These are phyloP conservation scores for Aelia acuminata DNA, from an alignment of 2,888 invertebrate species.

Conservation along the genomic window DNA sequence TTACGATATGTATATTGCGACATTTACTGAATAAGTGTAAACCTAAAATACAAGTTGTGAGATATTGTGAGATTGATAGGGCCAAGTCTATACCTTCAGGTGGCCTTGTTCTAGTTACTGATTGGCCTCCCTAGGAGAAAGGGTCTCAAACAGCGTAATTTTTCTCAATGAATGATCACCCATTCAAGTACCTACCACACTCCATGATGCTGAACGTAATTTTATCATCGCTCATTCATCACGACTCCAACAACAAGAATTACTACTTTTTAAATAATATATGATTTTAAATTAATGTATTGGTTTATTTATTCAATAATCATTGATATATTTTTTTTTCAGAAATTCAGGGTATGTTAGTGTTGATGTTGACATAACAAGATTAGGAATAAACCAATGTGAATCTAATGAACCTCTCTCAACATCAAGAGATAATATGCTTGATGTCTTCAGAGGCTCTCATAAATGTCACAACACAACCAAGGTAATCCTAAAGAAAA, in stretches of 20 bases:
- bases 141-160: too few relatives aligned
- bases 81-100: too few relatives aligned
- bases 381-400: slow-evolving; percentile 89
- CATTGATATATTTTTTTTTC: slow-evolving; percentile 32
- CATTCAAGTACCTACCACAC: too few relatives aligned
- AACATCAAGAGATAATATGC: slow-evolving; percentile 72
- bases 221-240: too few relatives aligned
- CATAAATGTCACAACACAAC: slow-evolving; percentile 92
- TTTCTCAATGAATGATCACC: too few relatives aligned
- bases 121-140: too few relatives aligned
- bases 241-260: slow-evolving; percentile 1
- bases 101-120: too few relatives aligned
- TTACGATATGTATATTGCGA: too few relatives aligned
- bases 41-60: too few relatives aligned
- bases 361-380: slow-evolving; percentile 85
- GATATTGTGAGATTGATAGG: too few relatives aligned
- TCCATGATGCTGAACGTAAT: too few relatives aligned
- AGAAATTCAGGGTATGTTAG: slow-evolving; percentile 75
- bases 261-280: neutral
- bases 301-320: neutral
- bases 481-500: slow-evolving; percentile 72
- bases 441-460: slow-evolving; percentile 87
- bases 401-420: slow-evolving; percentile 75
- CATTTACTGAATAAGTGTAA: too few relatives aligned
- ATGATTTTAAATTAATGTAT: neutral